A percentile compares a stretch with the other conserved stretches of the same genome.
Evolutionary conservation across 2,888 invertebrate species (phyloP).

Genomic region (Leptopilina myrica): DNA sequence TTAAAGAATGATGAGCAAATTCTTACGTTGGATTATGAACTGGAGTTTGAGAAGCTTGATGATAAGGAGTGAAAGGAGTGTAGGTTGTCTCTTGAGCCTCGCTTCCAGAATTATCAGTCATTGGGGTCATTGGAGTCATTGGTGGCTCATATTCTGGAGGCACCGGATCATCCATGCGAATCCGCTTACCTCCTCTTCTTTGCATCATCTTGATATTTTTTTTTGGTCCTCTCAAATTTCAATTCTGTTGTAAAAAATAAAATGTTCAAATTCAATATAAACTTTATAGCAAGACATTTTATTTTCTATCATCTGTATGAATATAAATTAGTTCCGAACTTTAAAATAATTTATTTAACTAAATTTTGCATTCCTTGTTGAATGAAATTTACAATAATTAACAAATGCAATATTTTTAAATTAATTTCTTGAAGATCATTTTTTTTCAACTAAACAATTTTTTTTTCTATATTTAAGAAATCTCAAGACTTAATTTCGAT

Average conservation of each 20-base stretch:
- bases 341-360: too few relatives aligned
- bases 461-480: too few relatives aligned
- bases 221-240: neutral
- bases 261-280: neutral
- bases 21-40: conserved; percentile 68
- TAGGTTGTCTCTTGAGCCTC: conserved; percentile 75
- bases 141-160: conserved; percentile 91
- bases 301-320: too few relatives aligned
- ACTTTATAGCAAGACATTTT: too few relatives aligned
- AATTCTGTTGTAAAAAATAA: neutral
- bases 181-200: conserved; percentile 91
- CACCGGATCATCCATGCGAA: conserved; percentile 92
- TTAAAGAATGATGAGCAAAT: conserved; percentile 11
- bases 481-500: too few relatives aligned
- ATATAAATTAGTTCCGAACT: too few relatives aligned
- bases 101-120: conserved; percentile 79
- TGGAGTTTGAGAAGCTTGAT: conserved; percentile 74
- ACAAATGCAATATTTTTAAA: too few relatives aligned
- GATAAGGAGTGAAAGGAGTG: conserved; percentile 75
- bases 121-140: conserved; percentile 78
- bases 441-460: too few relatives aligned
- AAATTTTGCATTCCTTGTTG: too few relatives aligned
- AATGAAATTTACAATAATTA: too few relatives aligned
- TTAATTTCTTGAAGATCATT: too few relatives aligned
- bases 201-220: conserved; percentile 80